Base-by-base conservation (phyloP, 2,113 vertebrate species). In the Aix galericulata region DNA sequence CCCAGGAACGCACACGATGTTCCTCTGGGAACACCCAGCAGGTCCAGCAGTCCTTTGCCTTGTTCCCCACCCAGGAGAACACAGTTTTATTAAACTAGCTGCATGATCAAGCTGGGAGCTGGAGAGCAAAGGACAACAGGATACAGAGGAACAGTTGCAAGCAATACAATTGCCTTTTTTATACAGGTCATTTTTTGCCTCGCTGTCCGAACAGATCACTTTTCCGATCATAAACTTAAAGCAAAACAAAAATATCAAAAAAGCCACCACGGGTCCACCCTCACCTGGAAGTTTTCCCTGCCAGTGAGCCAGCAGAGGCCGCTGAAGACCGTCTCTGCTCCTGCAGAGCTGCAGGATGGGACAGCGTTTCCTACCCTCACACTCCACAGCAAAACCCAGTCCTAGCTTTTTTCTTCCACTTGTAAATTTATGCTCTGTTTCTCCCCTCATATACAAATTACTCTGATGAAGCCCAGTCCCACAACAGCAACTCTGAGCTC, bases 231-330 rank as follows among this genome's bases (percentile, higher is more conserved):
- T 21, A 50, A 58, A 46, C 23, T 21, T 17, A 5, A 38, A 64
- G 20, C 10, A 11, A 2, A 13, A 40, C 40, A 13, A 40, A 13
- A 13, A 56, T 5, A 48, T 11, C 46, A 20, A 11, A 48, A 48
- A 1, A 22, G 53, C n/a, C 59, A 34, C 34, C n/a, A 60, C 22
- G 13, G 23, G 50, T 52, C 8, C 50, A 25, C 48, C 48, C 48
- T 50, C 48, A 50, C 9, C 81, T 2, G 44, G 73, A 55, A 58
- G 78, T 44, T 15, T 64, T 15, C 67, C 40, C 69, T 20, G 40
- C 42, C n/a, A 5, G 46, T 0, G 80, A 46, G 46, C 95, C 95
- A 66, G 94, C 0, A 95, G 96, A 84, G 94, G 95, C 89, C 95
- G 94, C 96, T 15, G 23, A 4, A 95, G 95, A 89, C 96, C 83